A percentile compares a stretch with the other conserved stretches of the same genome.
Evolutionary conservation across 2,888 invertebrate species (phyloP).

Genomic region (Drosophila prostipennis): DNA sequence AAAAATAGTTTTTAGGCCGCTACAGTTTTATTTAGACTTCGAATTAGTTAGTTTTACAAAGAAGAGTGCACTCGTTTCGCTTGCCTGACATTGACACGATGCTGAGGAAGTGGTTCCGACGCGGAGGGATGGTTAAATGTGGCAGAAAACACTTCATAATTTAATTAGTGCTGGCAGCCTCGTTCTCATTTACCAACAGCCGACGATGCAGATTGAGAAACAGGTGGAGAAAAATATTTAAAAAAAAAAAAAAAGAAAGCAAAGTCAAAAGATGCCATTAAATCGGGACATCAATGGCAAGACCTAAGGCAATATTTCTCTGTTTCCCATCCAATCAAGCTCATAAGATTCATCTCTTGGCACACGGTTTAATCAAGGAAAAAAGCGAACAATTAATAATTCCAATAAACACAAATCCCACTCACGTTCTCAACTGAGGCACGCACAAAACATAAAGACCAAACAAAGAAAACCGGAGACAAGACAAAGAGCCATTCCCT

Average conservation of each 20-base stretch:
- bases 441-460: not conserved
- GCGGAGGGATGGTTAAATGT: slow-evolving; percentile 51
- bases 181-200: slow-evolving; percentile 33
- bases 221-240: not conserved
- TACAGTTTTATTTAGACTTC: not conserved
- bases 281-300: not conserved
- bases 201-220: slow-evolving; percentile 6
- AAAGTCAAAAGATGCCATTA: not conserved
- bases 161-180: slow-evolving; percentile 70
- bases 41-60: not conserved
- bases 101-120: not conserved
- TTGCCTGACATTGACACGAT: slow-evolving; percentile 1
- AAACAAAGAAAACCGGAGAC: slow-evolving; percentile 9
- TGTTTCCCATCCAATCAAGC: not conserved
- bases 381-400: slow-evolving; percentile 59
- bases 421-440: slow-evolving; percentile 47
- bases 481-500: slow-evolving; percentile 18
- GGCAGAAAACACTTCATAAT: slow-evolving; percentile 74
- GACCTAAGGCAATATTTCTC: not conserved
- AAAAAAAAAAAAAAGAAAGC: not conserved
- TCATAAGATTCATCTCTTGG: not conserved
- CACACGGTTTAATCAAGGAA: slow-evolving; percentile 1
- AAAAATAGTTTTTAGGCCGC: not conserved
- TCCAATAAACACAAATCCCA: slow-evolving; percentile 62
- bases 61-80: slow-evolving; percentile 29